Percentiles rank a stretch among this genome's conserved stretches.
These are phyloP conservation scores for Bubalus kerabau DNA, from an alignment of 2,113 vertebrate genomes.

Conservation along the genomic window DNA sequence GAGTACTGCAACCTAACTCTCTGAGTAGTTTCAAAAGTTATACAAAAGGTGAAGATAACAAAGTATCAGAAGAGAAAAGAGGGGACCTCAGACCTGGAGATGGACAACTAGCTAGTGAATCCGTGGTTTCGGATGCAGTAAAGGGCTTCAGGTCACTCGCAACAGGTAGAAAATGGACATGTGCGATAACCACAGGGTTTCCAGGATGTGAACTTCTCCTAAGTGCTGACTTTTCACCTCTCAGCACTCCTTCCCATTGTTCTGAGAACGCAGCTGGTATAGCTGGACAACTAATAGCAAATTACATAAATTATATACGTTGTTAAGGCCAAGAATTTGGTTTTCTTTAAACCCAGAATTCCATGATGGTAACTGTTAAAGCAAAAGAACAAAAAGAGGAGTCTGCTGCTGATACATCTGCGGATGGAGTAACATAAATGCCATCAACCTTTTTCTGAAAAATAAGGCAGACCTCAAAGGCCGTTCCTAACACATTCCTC, in stretches of 20 bases:
- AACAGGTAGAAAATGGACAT: background rate
- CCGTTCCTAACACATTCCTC: background rate
- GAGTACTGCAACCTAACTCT: background rate
- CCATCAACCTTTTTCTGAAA: background rate
- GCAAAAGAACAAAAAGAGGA: background rate
- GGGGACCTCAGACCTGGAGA: background rate
- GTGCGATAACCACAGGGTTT: background rate
- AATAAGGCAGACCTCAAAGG: background rate
- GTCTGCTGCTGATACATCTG: background rate
- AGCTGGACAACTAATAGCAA: background rate
- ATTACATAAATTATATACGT: background rate
- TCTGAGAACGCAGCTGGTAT: background rate
- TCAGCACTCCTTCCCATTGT: background rate
- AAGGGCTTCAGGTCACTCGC: background rate
- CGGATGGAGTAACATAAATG: background rate
- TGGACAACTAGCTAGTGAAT: background rate
- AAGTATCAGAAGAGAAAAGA: background rate
- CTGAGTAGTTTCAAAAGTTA: background rate
- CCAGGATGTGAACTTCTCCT: background rate
- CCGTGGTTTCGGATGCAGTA: background rate
- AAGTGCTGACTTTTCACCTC: background rate
- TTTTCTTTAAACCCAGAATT: constrained; percentile 16
- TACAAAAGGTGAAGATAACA: background rate
- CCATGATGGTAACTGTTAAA: background rate
- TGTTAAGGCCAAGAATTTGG: background rate